Conservation (phyloP, 23 tunicate genomes). For the Trididemnum miniatum region DNA sequence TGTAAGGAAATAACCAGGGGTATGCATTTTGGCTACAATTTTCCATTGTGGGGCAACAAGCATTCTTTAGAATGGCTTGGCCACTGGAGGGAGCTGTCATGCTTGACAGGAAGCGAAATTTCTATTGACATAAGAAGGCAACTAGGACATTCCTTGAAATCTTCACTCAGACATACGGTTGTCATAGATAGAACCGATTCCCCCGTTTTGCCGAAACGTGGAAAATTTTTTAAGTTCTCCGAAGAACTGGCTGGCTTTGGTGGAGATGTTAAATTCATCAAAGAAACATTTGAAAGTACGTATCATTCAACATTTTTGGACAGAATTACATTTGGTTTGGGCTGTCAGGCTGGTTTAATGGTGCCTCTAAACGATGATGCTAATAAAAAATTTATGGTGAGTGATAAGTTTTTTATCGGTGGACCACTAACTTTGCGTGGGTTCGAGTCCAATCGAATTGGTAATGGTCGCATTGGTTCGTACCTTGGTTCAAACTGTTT, state of each 20-base stretch:
- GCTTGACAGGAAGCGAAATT: constrained; percentile 6
- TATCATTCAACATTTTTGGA: constrained; percentile 33
- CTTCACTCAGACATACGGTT: constrained; percentile 67
- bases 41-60: constrained; percentile 44
- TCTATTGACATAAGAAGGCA: constrained; percentile 58
- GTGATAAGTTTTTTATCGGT: constrained; percentile 81
- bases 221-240: constrained; percentile 49
- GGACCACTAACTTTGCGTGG: constrained; percentile 90
- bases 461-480: constrained; percentile 44
- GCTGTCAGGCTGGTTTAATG: constrained; percentile 47
- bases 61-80: constrained; percentile 64
- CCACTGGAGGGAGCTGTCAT: constrained; percentile 68
- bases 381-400: constrained; percentile 2
- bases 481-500: constrained; percentile 67
- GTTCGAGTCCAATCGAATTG: constrained; percentile 69
- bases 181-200: constrained; percentile 55
- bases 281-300: constrained; percentile 52
- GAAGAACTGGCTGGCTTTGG: constrained; percentile 80
- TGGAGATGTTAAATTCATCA: constrained; percentile 42
- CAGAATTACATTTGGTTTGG: constrained; percentile 54
- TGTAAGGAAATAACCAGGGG: constrained; percentile 49
- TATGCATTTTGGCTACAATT: constrained; percentile 22
- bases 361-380: constrained; percentile 1
- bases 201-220: constrained; percentile 57
- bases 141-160: constrained; percentile 77